Evolutionary conservation across 1,140 invertebrate genomes (phyloP), one percentile per base, ranked within the genome.

Genomic region (Drosophila arawakana): DNA sequence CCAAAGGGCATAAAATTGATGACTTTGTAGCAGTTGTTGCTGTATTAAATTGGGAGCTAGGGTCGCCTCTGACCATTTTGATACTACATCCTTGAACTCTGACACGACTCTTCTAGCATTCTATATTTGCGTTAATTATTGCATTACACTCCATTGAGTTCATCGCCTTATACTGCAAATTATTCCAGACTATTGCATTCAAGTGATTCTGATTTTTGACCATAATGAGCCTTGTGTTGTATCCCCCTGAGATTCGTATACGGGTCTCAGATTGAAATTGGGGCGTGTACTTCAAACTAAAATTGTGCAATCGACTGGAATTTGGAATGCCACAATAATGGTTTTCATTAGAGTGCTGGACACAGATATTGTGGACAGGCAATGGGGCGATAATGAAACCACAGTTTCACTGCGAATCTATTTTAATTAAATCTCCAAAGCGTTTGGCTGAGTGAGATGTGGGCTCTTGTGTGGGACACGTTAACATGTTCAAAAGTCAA

Each of bases 151-250:
- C 70, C 78, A 88, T 88, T 88, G 80, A 76, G 57, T 62, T 59
- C 47, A 49, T 44, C 55, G 41, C 30, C 41, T 41, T 46, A 60
- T 41, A 62, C 35, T 47, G 44, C 68, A 44, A 83, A 88, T 88
- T 78, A 88, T 88, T 88, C 80, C 84, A 81, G 85, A 68, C 84
- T 88, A 88, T 89, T 88, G 83, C 80, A 73, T 83, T 58, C 74
- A 76, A 83, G 59, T 72, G 81, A 71, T 78, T 83, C 71, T 81
- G 84, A 84, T 84, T 83, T 81, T 75, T 76, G 83, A 58, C 68
- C 73, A 76, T 62, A 76, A 72, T 78, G 73, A 78, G 73, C 54
- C 41, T 35, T 13, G 52, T 34, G 54, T 58, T 47, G 37, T 18
- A 30, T 8, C 47, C n/a, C 11, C 43, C 2, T 10, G 9, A 11